Evolutionary conservation across 1,140 invertebrate species (phyloP).

Genomic region (Drosophila parabipectinata): DNA sequence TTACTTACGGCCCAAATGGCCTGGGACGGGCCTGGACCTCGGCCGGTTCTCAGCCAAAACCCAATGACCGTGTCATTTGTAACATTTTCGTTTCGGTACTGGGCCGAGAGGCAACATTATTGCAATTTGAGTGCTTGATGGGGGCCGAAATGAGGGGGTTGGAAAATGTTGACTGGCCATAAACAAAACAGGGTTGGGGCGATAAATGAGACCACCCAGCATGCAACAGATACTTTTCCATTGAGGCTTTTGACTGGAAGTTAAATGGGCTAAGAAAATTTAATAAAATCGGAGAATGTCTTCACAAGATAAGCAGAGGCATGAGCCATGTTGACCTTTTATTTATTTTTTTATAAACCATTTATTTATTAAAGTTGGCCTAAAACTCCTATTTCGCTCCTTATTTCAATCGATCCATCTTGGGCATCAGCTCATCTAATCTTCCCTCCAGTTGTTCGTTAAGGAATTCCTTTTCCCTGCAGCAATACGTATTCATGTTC

Average conservation of each 20-base stretch:
- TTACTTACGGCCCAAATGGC: constrained; percentile 67
- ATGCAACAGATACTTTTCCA: constrained; percentile 56
- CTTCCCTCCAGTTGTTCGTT: not conserved
- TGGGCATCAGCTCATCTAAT: constrained; percentile 1
- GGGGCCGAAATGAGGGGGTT: constrained; percentile 11
- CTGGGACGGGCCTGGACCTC: not conserved
- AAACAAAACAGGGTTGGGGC: constrained; percentile 16
- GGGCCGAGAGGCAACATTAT: constrained; percentile 24
- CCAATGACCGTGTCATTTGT: constrained; percentile 76
- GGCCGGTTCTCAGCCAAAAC: constrained; percentile 18
- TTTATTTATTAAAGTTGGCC: not conserved
- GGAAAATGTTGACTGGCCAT: constrained; percentile 33
- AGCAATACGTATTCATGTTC: constrained; percentile 40
- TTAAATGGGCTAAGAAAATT: constrained; percentile 8
- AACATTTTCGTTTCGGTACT: constrained; percentile 42
- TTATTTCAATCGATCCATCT: constrained; percentile 3
- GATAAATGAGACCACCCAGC: not conserved
- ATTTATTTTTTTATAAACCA: no score
- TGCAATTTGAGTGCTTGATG: constrained; percentile 60
- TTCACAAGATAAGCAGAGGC: not conserved
- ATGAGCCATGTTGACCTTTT: not conserved
- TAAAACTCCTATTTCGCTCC: not conserved
- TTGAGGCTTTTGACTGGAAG: not conserved
- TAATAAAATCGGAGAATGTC: not conserved
- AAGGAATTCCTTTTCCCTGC: constrained; percentile 20